Percentiles rank a stretch among this genome's conserved stretches.
Evolutionary conservation across 2,797 vertebrate genomes (phyloP).

Genomic region (Aeoliscus strigatus): DNA sequence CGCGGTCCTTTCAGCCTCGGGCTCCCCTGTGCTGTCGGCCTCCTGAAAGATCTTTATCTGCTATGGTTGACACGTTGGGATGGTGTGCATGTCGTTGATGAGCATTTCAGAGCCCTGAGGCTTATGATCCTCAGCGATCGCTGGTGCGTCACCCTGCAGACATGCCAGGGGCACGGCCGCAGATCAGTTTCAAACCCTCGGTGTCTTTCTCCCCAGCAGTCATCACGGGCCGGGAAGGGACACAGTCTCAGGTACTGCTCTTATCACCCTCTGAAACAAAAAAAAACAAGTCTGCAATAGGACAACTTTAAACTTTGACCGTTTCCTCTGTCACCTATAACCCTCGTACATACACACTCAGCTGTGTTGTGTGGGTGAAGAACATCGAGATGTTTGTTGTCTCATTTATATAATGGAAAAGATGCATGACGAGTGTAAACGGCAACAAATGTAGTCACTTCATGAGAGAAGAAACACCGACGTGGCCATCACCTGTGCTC

Average conservation of each 20-base stretch:
- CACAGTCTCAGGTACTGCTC: conserved; percentile 35
- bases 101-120: conserved; percentile 59
- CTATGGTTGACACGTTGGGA: conserved; percentile 64
- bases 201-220: conserved; percentile 41
- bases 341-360: no score
- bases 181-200: conserved; percentile 69
- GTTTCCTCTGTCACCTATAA: no score
- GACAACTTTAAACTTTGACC: no score
- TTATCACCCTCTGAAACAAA: no score
- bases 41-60: conserved; percentile 40
- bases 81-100: conserved; percentile 76
- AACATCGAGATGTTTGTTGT: no score
- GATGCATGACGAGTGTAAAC: no score
- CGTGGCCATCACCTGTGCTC: conserved; percentile 36
- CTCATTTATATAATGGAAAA: no score
- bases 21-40: conserved; percentile 29
- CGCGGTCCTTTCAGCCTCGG: conserved; percentile 3
- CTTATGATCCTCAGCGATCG: conserved; percentile 70
- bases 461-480: background rate
- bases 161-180: conserved; percentile 54
- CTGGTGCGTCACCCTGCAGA: conserved; percentile 67
- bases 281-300: no score
- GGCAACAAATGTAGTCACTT: no score
- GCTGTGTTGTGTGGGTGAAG: no score
- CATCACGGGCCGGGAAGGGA: conserved; percentile 23